Percentiles rank a stretch among this genome's conserved stretches.
Conservation (phyloP, 2,797 vertebrate genomes). For the Paramormyrops hopkinsi region DNA sequence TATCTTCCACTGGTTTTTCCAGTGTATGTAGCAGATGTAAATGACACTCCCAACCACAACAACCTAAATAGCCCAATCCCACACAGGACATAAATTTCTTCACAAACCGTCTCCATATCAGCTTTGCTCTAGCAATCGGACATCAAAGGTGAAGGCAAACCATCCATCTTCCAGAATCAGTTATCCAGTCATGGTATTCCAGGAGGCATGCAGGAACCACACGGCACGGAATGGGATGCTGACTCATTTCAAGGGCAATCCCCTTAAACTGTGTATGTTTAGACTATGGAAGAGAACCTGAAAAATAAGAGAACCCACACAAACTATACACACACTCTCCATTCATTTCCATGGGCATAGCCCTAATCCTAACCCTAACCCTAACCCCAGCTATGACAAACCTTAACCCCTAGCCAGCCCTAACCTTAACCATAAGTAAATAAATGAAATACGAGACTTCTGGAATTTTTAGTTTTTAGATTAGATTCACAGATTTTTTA, state of each 20-base stretch:
- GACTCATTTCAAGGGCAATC: neutral
- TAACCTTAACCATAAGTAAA: too few relatives aligned
- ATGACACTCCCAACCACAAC: neutral
- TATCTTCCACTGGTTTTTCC: neutral
- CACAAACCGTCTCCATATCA: neutral
- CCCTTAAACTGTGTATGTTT: neutral
- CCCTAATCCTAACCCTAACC: too few relatives aligned
- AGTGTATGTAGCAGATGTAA: neutral
- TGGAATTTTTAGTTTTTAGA: too few relatives aligned
- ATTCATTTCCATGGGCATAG: too few relatives aligned
- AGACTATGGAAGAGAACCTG: neutral
- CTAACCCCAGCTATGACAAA: too few relatives aligned
- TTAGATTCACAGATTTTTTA: too few relatives aligned
- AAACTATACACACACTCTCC: neutral
- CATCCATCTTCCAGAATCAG: neutral
- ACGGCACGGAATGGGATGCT: neutral
- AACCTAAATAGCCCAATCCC: neutral
- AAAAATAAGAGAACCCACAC: neutral
- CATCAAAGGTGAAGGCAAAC: neutral
- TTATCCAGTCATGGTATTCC: neutral
- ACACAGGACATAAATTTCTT: neutral
- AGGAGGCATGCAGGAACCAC: neutral
- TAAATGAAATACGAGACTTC: too few relatives aligned
- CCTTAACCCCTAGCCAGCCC: too few relatives aligned
- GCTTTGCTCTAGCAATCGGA: neutral